phyloP scores from a whole-genome alignment of 2,797 vertebrate species.

The Esox masquinongy region DNA sequence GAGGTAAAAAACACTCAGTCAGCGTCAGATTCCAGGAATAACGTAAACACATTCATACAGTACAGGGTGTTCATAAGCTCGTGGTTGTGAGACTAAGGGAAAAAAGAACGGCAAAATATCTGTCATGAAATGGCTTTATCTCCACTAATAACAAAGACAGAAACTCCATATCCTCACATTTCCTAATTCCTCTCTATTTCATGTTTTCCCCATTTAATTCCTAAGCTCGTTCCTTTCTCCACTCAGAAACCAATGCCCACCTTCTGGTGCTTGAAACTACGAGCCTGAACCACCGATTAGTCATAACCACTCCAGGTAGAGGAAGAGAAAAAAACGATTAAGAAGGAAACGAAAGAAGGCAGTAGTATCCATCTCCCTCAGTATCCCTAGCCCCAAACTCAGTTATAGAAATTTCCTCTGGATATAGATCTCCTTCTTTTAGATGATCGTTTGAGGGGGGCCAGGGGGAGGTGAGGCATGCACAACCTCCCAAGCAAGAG shows the following conservation, averaged over 20 bases:
- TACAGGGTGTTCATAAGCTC: not conserved
- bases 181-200: conserved; percentile 11
- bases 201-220: conserved; percentile 27
- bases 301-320: conserved; percentile 24
- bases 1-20: not conserved
- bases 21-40: not conserved
- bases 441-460: conserved; percentile 34
- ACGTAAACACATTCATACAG: not conserved
- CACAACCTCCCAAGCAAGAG: conserved; percentile 17
- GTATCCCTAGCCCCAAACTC: conserved; percentile 23
- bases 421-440: conserved; percentile 30
- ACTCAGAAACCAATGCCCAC: conserved; percentile 29
- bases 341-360: conserved; percentile 26
- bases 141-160: not conserved
- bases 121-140: not conserved
- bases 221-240: conserved; percentile 32
- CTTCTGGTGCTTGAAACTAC: conserved; percentile 32
- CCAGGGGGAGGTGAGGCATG: conserved; percentile 16
- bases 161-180: conserved; percentile 34
- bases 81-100: no score
- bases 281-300: conserved; percentile 22
- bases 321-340: conserved; percentile 41
- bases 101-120: not conserved
- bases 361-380: conserved; percentile 41
- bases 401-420: conserved; percentile 39